Conservation (phyloP, 2,888 invertebrate genomes). For the Amblyjoppa proteus region DNA sequence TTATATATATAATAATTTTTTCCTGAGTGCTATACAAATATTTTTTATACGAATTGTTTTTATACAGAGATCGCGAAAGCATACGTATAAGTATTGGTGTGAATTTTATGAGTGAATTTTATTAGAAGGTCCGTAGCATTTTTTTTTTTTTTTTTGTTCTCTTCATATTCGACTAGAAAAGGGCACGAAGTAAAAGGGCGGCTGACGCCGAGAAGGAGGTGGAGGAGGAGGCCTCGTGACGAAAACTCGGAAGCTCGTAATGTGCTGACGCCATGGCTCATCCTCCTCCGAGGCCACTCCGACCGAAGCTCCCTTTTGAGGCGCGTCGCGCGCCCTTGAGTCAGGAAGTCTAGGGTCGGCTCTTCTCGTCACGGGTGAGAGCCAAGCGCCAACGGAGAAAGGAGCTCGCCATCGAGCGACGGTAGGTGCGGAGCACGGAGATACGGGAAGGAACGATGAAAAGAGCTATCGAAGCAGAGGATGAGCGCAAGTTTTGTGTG, state of each 20-base stretch:
- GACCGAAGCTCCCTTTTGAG: slow-evolving; percentile 54
- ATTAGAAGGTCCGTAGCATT: not conserved
- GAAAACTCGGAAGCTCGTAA: slow-evolving; percentile 54
- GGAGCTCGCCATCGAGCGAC: slow-evolving; percentile 62
- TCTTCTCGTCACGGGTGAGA: slow-evolving; percentile 68
- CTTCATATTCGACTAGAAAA: slow-evolving; percentile 22
- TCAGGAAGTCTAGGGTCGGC: slow-evolving; percentile 65
- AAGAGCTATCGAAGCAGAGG: slow-evolving; percentile 67
- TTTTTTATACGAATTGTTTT: not conserved
- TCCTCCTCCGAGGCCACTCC: slow-evolving; percentile 63
- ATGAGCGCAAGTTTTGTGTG: slow-evolving; percentile 29
- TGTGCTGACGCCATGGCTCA: slow-evolving; percentile 64
- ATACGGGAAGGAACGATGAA: slow-evolving; percentile 75
- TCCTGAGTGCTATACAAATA: too few species aligned
- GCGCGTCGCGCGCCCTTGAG: slow-evolving; percentile 62
- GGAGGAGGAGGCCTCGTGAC: slow-evolving; percentile 63
- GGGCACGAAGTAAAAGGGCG: slow-evolving; percentile 12
- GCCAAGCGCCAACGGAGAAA: slow-evolving; percentile 76
- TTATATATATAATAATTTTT: too few species aligned
- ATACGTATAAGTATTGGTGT: not conserved
- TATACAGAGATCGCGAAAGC: not conserved
- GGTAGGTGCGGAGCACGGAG: slow-evolving; percentile 48
- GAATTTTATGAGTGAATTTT: slow-evolving; percentile 9
- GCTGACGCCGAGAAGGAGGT: not conserved
- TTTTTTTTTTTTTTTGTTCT: not conserved